Evolutionary conservation across 2,797 vertebrate genomes (phyloP).

Genomic region (Cryptoprocta ferox): DNA sequence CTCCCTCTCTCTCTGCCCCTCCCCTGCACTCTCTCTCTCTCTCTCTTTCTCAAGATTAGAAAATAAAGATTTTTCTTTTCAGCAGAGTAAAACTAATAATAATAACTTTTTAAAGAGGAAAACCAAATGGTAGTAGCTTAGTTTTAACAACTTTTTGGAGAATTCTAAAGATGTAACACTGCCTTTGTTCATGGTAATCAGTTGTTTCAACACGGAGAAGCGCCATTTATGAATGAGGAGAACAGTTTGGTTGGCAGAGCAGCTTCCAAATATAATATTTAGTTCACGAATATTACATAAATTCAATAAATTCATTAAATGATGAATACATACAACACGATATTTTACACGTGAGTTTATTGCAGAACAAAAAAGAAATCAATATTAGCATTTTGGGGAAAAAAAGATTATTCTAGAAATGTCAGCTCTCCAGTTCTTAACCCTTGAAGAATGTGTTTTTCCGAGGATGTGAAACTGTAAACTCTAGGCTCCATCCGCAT

Average conservation of each 20-base stretch:
- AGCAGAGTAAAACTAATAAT: conserved; percentile 72
- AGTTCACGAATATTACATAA: background rate
- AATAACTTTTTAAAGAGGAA: conserved; percentile 74
- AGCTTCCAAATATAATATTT: conserved; percentile 76
- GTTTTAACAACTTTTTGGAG: conserved; percentile 84
- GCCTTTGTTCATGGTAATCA: conserved; percentile 83
- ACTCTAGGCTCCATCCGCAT: background rate
- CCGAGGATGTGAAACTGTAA: background rate
- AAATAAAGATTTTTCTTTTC: conserved; percentile 32
- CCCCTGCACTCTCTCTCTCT: too few relatives aligned
- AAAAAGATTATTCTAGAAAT: conserved; percentile 22
- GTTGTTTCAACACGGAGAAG: conserved; percentile 76
- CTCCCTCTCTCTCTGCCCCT: too few relatives aligned
- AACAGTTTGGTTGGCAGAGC: conserved; percentile 59
- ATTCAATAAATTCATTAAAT: background rate
- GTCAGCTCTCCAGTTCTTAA: background rate
- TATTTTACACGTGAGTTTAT: conserved; percentile 68
- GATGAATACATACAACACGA: conserved; percentile 39
- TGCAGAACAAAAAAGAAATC: conserved; percentile 72
- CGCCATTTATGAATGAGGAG: conserved; percentile 82
- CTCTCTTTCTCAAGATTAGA: too few relatives aligned
- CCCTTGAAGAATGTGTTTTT: background rate
- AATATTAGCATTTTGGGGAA: background rate
- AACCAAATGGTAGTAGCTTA: conserved; percentile 75
- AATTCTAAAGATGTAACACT: conserved; percentile 83